Evolutionary conservation across 2,888 invertebrate genomes (phyloP), one percentile per base, ranked within the genome.

Genomic region (Galeruca laticollis): DNA sequence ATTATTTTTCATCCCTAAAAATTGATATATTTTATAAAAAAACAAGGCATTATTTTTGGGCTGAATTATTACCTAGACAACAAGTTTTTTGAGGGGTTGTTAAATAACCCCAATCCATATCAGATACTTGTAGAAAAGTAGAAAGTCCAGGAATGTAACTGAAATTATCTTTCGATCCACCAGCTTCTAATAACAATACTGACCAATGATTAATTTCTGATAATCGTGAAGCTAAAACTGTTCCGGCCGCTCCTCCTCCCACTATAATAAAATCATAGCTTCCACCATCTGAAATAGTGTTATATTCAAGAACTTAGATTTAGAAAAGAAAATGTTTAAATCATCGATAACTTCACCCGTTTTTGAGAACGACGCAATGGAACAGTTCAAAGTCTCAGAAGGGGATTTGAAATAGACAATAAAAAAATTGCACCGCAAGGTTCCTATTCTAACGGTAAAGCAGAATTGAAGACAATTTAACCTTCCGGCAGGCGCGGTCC

Each of bases 201-300:
- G 82, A 86, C 84, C 85, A 86, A 60, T 81, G 77, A 0, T 82
- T 81, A 40, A 84, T 80, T 73, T 88, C 88, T 57, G 86, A 86
- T 21, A 88, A 78, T 54, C 88, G 79, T 67, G 84, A 82, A 0
- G 88, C 88, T 13, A 88, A 77, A 21, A 88, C 85, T 6, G 87
- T 83, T 8, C 88, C 88, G 2, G 87, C 82, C 1, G 86, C 81
- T 10, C 87, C 87, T 9, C 84, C 86, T 0, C 87, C 87, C 2
- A 87, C 82, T 33, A 87, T 77, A 68, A 87, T 83, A 68, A 86
- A 87, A 75, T 87, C 87, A 70, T 80, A 86, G 82, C 73, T 74
- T 51, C 77, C 73, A 4, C 74, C 72, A 47, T 78, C 81, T 81
- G 57, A 51, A 62, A 60, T 10, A 37, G 13, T n/a, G n/a, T n/a